phyloP scores from a whole-genome alignment of 2,888 invertebrate species.

The Drosophila vallismaia region DNA sequence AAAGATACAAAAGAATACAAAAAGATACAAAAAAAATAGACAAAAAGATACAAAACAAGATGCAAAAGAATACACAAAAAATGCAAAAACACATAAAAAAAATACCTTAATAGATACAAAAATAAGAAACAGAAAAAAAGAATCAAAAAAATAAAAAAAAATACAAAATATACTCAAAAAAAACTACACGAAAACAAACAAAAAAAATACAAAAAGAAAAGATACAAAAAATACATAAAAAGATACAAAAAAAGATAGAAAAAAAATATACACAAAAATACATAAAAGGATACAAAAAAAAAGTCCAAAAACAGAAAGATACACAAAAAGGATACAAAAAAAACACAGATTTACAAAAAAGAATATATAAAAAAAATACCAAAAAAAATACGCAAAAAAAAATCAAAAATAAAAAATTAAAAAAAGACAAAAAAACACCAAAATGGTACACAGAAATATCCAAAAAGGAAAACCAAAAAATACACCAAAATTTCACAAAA shows the following conservation, averaged over 20 bases:
- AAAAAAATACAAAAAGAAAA: constrained; percentile 3
- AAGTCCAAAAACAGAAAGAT: too few species aligned
- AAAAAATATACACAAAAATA: constrained; percentile 6
- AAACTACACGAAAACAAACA: too few species aligned
- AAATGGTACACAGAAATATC: constrained; percentile 5
- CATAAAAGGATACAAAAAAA: too few species aligned
- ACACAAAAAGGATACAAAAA: neutral
- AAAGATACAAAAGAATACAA: too few species aligned
- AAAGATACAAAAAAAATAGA: too few species aligned
- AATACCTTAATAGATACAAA: too few species aligned
- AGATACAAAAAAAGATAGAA: constrained; percentile 7
- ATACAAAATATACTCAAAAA: constrained; percentile 4
- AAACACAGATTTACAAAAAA: constrained; percentile 8
- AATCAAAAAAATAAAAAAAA: neutral
- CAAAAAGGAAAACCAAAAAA: too few species aligned
- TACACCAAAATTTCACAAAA: neutral
- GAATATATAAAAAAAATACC: too few species aligned
- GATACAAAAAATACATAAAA: neutral
- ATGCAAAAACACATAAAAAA: constrained; percentile 3
- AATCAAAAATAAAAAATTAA: constrained; percentile 12
- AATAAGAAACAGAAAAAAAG: constrained; percentile 4
- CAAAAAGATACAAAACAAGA: too few species aligned
- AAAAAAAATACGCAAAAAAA: neutral
- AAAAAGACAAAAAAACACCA: constrained; percentile 6
- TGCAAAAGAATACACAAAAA: too few species aligned